Evolutionary conservation across 2,113 vertebrate species (phyloP).

Genomic region (Nothobranchius kuhntae): DNA sequence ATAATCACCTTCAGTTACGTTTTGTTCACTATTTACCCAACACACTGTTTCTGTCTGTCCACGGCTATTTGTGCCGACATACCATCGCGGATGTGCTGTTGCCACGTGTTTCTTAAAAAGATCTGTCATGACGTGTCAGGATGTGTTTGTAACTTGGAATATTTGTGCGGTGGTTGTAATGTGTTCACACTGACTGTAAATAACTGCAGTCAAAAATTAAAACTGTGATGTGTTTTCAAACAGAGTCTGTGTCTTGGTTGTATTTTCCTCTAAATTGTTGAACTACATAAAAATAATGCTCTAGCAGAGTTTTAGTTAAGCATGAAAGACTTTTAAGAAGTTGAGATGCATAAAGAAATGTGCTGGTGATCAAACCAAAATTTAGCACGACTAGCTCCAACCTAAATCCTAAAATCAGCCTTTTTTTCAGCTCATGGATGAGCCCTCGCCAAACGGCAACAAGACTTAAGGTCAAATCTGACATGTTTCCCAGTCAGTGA

Average conservation of each 20-base stretch:
- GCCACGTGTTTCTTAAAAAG: background rate
- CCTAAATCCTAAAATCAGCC: too few species aligned
- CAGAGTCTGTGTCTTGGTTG: background rate
- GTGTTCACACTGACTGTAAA: conserved; percentile 11
- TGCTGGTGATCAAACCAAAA: too few species aligned
- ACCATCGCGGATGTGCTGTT: conserved; percentile 3
- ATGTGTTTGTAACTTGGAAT: background rate
- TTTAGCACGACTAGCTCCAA: too few species aligned
- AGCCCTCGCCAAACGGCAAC: too few species aligned
- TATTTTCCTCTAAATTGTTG: background rate
- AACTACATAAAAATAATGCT: too few species aligned
- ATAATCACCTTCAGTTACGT: too few species aligned
- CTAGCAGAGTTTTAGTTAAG: too few species aligned
- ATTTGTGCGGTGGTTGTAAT: conserved; percentile 11
- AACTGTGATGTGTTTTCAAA: conserved; percentile 3
- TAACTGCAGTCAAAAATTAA: conserved; percentile 6
- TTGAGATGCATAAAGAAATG: too few species aligned
- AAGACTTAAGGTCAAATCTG: too few species aligned
- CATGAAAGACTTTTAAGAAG: too few species aligned
- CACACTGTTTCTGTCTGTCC: background rate
- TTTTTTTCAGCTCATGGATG: too few species aligned
- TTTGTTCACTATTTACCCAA: background rate
- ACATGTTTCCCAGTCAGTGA: too few species aligned
- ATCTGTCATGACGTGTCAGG: conserved; percentile 1
- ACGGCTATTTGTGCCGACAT: conserved; percentile 8